These are phyloP conservation scores for Leptogaster cylindrica DNA, from an alignment of 2,888 invertebrate genomes.

Conservation along the genomic window DNA sequence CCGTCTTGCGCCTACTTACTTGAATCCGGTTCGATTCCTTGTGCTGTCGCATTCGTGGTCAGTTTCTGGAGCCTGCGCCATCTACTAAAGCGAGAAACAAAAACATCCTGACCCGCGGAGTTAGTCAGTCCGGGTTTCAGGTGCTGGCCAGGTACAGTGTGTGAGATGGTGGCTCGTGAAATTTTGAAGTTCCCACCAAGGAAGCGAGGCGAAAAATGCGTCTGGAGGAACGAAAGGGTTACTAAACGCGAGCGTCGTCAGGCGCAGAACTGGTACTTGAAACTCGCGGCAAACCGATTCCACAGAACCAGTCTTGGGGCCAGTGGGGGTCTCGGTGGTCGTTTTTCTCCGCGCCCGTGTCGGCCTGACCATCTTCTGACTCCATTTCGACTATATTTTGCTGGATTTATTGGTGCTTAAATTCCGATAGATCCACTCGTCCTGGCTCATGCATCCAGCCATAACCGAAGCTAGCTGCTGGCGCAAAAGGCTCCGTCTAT, in stretches of 20 bases:
- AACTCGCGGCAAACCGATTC: not conserved
- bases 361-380: not conserved
- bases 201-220: slow-evolving; percentile 12
- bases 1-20: too few relatives aligned
- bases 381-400: slow-evolving; percentile 4
- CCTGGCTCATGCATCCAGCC: too few relatives aligned
- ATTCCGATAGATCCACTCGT: slow-evolving; percentile 11
- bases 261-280: slow-evolving; percentile 18
- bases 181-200: slow-evolving; percentile 32
- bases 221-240: slow-evolving; percentile 29
- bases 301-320: slow-evolving; percentile 28
- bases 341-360: not conserved
- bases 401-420: slow-evolving; percentile 19
- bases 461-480: too few relatives aligned
- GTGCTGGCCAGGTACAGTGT: slow-evolving; percentile 19
- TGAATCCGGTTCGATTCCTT: too few relatives aligned
- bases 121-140: slow-evolving; percentile 27
- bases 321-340: not conserved
- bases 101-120: slow-evolving; percentile 28
- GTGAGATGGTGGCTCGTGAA: slow-evolving; percentile 11
- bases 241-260: slow-evolving; percentile 15
- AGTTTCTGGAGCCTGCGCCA: too few relatives aligned
- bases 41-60: too few relatives aligned
- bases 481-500: too few relatives aligned
- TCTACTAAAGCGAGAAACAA: not conserved